Conservation (phyloP, 2,888 invertebrate species). For the Amaurobius ferox region DNA sequence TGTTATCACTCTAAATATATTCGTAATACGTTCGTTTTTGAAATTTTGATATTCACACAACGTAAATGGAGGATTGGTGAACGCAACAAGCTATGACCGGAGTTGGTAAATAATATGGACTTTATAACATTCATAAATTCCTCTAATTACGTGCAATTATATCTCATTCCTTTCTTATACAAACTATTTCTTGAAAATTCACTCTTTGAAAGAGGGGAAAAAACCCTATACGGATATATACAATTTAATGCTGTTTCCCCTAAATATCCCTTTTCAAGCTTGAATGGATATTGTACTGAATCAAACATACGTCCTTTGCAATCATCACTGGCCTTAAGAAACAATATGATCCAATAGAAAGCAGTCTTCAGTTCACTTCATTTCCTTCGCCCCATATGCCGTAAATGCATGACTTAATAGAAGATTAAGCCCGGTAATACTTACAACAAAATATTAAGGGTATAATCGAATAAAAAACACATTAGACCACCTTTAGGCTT, state of each 20-base stretch:
- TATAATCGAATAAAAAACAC: constrained; percentile 59
- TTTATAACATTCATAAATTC: no score
- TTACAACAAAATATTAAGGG: constrained; percentile 20
- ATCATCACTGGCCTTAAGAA: neutral
- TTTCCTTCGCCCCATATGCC: neutral
- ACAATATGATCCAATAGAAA: neutral
- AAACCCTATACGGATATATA: neutral
- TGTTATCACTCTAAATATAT: no score
- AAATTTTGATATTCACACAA: no score
- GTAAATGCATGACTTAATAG: constrained; percentile 47
- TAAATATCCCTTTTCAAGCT: neutral
- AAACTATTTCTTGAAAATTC: no score
- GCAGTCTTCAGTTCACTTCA: constrained; percentile 10
- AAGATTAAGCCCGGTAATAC: constrained; percentile 57
- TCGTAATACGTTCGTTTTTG: no score
- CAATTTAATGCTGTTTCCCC: neutral
- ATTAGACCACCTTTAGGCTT: constrained; percentile 21
- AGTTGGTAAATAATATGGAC: no score
- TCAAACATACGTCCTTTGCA: neutral
- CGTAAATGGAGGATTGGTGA: no score
- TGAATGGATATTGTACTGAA: neutral
- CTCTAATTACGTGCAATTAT: no score
- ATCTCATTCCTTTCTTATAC: no score
- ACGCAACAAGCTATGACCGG: no score
- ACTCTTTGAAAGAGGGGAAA: neutral